Base-by-base conservation (phyloP, 2,113 vertebrate genomes). In the Bos javanicus region DNA sequence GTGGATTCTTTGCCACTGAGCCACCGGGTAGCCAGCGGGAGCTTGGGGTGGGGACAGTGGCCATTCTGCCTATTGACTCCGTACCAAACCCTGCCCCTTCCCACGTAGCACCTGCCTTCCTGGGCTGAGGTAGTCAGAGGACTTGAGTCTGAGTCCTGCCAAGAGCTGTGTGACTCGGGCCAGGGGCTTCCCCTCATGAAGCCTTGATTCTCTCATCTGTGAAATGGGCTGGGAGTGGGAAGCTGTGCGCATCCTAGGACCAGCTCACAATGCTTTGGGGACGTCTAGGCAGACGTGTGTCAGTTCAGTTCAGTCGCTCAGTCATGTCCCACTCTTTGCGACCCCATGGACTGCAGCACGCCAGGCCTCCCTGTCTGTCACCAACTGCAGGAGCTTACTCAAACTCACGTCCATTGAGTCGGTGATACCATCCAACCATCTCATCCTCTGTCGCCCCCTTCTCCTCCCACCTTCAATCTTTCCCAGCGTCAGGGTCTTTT, bases 381-480 rank as follows among this genome's bases (percentile, higher is more conserved):
- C n/a, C 19, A 23, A 3, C n/a, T 39, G 10, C n/a, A 0, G 5
- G 67, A 71, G n/a, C 3, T 39, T 0, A 12, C 10, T 12, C n/a
- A 71, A 2, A 39, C n/a, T 71, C n/a, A 1, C 2, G 67, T 39
- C n/a, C 67, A 23, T 23, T 2, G n/a, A 71, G 0, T 23, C 2
- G 1, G n/a, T 71, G n/a, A 71, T 39, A 0, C 67, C n/a, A 71
- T 71, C 2, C n/a, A 36, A 1, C 67, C 2, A 6, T 3, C 67
- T 71, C 19, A 36, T 71, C 9, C 64, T 11, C 67, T 36, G n/a
- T 12, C 0, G 0, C 5, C 64, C 19, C 2, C 19, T 23, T 71
- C 64, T 71, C n/a, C 64, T 71, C 64, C n/a, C 5, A 0, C 64
- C n/a, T 12, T 23, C n/a, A 71, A 0, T 36, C 64, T 36, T 6